Base-by-base conservation (phyloP, 2,113 vertebrate genomes). In the Siniperca chuatsi region DNA sequence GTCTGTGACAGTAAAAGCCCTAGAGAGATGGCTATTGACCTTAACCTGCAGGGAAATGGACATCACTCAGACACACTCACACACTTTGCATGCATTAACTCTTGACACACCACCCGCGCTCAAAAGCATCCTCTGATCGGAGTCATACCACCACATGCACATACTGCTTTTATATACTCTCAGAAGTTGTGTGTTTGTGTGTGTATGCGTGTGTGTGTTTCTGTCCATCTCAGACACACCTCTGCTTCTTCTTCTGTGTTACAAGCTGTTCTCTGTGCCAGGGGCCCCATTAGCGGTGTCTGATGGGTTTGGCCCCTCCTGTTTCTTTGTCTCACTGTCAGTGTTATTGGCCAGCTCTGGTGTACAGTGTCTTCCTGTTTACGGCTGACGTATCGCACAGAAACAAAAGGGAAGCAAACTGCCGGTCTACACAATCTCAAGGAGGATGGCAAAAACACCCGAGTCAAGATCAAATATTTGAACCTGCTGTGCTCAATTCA, bases 1-100 rank as follows among this genome's bases (percentile, higher is more conserved):
- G 82, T 82, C 79, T 92, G 85, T 93, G 89, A 89, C 90, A 91
- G 90, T 88, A 87, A 91, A 85, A 89, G 81, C 90, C 74, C 65
- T 1, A 0, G 77, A 93, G 88, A 87, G 82, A 89, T 89, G 74
- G 42, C 84, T 68, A 25, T 73, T 91, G 90, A 90, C 84, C 91
- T 87, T 85, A 89, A 90, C 89, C 91, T 90, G 84, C 85, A 70
- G 86, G 78, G 71, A 87, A 85, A 85, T 86, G 84, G 84, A 90
- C 87, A 88, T 94, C 86, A 54, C 84, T 91, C 87, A 64, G 72
- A 82, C 75, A 70, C 70, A 72, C 78, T 71, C 40, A 46, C 62
- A 83, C 89, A 81, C 72, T 85, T 89, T 85, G 75, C 85, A 81
- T 88, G 82, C 80, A 84, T 86, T 87, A 84, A 75, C 65, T 46